Conservation (phyloP, 1,140 invertebrate genomes). For the Tribolium castaneum region DNA sequence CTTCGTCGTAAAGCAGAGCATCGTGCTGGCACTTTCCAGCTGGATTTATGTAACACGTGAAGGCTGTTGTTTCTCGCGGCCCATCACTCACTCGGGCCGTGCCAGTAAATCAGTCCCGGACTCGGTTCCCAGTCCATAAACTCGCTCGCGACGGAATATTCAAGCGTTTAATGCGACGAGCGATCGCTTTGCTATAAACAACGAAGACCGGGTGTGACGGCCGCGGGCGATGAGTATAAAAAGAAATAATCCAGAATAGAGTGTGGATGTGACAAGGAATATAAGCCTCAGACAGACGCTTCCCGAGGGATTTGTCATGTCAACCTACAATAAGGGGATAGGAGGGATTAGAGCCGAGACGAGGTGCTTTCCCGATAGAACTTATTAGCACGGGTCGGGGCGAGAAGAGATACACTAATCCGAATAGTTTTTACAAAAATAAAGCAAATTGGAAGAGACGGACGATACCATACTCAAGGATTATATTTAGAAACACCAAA, state of each 20-base stretch:
- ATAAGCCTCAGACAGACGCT: constrained; percentile 42
- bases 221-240: constrained; percentile 35
- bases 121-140: constrained; percentile 58
- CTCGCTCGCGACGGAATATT: constrained; percentile 54
- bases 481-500: constrained; percentile 27
- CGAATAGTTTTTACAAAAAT: constrained; percentile 1
- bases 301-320: constrained; percentile 48
- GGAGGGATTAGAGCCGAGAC: constrained; percentile 6
- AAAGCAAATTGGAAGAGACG: constrained; percentile 7
- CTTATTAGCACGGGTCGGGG: constrained; percentile 12
- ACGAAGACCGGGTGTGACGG: constrained; percentile 9
- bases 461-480: not conserved
- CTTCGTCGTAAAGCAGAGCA: constrained; percentile 9
- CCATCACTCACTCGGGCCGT: constrained; percentile 58
- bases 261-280: constrained; percentile 48
- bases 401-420: not conserved
- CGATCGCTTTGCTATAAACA: constrained; percentile 59
- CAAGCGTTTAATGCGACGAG: constrained; percentile 56
- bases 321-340: constrained; percentile 42
- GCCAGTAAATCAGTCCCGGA: constrained; percentile 57
- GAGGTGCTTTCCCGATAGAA: constrained; percentile 21
- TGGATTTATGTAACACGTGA: constrained; percentile 61
- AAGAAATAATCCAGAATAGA: constrained; percentile 50
- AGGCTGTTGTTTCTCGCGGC: constrained; percentile 60
- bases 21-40: constrained; percentile 23